These are phyloP conservation scores for Percopsis transmontana DNA, from an alignment of 2,113 vertebrate genomes.

Conservation along the genomic window DNA sequence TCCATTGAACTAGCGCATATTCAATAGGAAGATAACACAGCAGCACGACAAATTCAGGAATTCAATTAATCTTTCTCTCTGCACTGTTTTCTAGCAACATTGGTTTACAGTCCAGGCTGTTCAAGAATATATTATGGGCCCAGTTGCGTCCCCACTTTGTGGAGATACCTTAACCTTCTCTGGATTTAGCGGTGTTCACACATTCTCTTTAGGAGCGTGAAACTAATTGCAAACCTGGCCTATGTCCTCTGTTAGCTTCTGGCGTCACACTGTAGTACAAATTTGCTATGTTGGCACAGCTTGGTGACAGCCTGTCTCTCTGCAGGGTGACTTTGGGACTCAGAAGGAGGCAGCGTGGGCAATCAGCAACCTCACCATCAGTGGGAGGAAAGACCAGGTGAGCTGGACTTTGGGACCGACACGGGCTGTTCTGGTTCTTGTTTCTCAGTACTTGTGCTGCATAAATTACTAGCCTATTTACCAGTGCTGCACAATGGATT, in stretches of 20 bases:
- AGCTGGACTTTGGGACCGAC: slow-evolving; percentile 24
- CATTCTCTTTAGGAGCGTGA: not conserved
- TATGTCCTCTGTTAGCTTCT: not conserved
- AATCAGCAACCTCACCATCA: slow-evolving; percentile 99
- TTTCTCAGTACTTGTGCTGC: not conserved
- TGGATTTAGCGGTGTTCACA: not conserved
- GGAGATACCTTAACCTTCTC: not conserved
- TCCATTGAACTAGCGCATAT: too few relatives aligned
- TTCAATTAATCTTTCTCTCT: too few relatives aligned
- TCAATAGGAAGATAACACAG: too few relatives aligned
- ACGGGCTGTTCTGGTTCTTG: not conserved
- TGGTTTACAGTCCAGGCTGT: too few relatives aligned
- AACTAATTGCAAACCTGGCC: not conserved
- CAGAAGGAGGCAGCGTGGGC: slow-evolving; percentile 99
- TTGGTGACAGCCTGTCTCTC: slow-evolving; percentile 68
- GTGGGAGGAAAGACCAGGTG: slow-evolving; percentile 99
- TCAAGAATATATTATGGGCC: not conserved
- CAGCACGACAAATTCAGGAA: too few relatives aligned
- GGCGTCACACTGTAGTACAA: slow-evolving; percentile 12
- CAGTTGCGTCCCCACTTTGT: not conserved
- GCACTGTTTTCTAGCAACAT: too few relatives aligned
- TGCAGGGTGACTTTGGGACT: slow-evolving; percentile 96
- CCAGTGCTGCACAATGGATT: too few relatives aligned
- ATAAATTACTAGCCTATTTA: not conserved
- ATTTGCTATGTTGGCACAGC: slow-evolving; percentile 5